Conservation (phyloP, 2,888 invertebrate genomes). For the Leptopterna dolabrata region DNA sequence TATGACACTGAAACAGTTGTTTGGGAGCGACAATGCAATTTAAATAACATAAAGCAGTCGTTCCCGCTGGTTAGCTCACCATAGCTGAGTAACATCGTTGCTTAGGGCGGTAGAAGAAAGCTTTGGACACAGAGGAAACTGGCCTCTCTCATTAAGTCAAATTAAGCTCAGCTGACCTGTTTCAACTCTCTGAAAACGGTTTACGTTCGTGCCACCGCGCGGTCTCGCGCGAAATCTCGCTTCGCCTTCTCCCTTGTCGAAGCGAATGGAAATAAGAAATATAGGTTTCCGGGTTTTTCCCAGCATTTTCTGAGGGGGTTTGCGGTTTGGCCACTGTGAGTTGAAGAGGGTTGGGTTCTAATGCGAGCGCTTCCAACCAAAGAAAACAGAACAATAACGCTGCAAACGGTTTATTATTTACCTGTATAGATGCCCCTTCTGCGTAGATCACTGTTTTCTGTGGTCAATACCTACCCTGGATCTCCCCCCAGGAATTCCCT, state of each 20-base stretch:
- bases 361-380: no score
- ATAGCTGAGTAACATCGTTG: neutral
- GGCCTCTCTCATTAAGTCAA: neutral
- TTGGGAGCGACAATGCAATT: neutral
- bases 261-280: neutral
- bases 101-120: neutral
- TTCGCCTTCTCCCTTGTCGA: neutral
- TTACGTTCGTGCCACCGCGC: neutral
- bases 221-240: neutral
- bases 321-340: no score
- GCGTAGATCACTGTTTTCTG: no score
- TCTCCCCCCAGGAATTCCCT: no score
- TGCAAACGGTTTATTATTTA: no score
- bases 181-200: neutral
- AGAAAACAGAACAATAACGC: no score
- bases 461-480: no score
- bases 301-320: no score
- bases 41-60: neutral
- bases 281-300: no score
- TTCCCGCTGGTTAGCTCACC: neutral
- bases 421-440: no score
- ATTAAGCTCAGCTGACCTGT: conserved; percentile 8
- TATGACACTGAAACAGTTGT: conserved; percentile 8
- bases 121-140: neutral
- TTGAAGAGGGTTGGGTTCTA: no score